Base-by-base conservation (phyloP, 1,140 invertebrate genomes). In the Panagrolaimus sp. region DNA sequence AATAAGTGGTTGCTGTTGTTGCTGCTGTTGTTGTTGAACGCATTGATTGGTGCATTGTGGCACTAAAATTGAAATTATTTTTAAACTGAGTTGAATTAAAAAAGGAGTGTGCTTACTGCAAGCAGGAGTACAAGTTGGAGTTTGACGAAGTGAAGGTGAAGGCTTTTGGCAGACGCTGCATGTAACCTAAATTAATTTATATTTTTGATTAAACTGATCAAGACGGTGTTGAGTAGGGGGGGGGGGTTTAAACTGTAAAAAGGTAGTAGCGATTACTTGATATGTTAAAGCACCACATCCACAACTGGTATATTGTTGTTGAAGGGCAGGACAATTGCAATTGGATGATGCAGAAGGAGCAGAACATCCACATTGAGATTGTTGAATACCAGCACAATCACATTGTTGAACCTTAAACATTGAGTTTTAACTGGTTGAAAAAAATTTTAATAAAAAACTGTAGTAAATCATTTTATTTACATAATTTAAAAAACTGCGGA, bases 381-480 rank as follows among this genome's bases (percentile, higher is more conserved):
- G 68, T 64, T 64, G 68, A 47, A 69, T 69, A 24, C 58, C 58
- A 28, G 68, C 68, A 65, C 68, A 69, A 69, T 69, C 68, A 43
- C 68, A 69, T 45, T 69, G 68, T 67, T 67, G 65, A 28, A 67
- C 64, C 38, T 65, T 12, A 24, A 65, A 63, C 3, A 4, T n/a
- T 32, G 2, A 15, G 24, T 32, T n/a, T 24, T n/a, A 38, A 38
- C 32, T 38, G 32, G 2, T 38, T 2, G 32, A 38, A 38, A 38
- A n/a, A n/a, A n/a, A 9, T 8, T 14, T 26, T 24, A n/a, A 9
- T 9, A 8, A 62, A 62, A 62, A 9, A 62, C 14, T 32, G 8
- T 8, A 9, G 8, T 9, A 32, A 32, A 62, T n/a, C 8, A n/a
- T n/a, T n/a, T n/a, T n/a, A n/a, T n/a, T n/a, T n/a, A n/a, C n/a